Evolutionary conservation across 2,113 vertebrate genomes (phyloP), one percentile per base, ranked within the genome.

Genomic region (Chrysochloris asiatica): DNA sequence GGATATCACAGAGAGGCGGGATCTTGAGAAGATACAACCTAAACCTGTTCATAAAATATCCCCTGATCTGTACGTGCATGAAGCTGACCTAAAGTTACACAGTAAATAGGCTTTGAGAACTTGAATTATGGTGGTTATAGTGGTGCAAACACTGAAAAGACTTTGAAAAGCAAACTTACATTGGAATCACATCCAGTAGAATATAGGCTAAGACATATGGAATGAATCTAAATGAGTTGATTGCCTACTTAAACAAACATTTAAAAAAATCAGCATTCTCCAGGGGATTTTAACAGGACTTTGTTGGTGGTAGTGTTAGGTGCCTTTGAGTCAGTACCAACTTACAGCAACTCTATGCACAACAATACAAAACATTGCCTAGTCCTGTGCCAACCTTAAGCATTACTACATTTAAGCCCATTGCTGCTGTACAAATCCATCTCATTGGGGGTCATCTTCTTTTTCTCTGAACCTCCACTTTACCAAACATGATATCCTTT

Each of bases 131-230:
- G 54, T 50, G 13, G 73, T 86, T 6, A 12, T 54, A 73, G 24
- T 50, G 73, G 50, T 69, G 3, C 30, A 50, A 7, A 77, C 43
- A 76, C 14, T 75, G 36, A 33, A 5, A 4, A 75, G 19, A 59
- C 41, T 86, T 41, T 84, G 26, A 52, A 93, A 93, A 89, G 13
- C 63, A 48, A 86, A 75, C 47, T 75, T 93, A 56, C 45, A 85
- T 10, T 63, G 33, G 38, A 82, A 86, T 36, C 12, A 80, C 17
- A 50, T 6, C 50, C 4, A 41, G n/a, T 17, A 47, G 21, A 86
- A 93, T 4, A 13, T 8, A 65, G 54, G 12, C 26, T 56, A 54
- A 33, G n/a, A 73, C 50, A 14, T 63, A 1, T 33, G 4, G 14
- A 54, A 38, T 65, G 43, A 88, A 88, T 1, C 22, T 61, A 50